Evolutionary conservation across 2,797 vertebrate species (phyloP), one percentile per base, ranked within the genome.

Genomic region (Macroramphosus scolopax): DNA sequence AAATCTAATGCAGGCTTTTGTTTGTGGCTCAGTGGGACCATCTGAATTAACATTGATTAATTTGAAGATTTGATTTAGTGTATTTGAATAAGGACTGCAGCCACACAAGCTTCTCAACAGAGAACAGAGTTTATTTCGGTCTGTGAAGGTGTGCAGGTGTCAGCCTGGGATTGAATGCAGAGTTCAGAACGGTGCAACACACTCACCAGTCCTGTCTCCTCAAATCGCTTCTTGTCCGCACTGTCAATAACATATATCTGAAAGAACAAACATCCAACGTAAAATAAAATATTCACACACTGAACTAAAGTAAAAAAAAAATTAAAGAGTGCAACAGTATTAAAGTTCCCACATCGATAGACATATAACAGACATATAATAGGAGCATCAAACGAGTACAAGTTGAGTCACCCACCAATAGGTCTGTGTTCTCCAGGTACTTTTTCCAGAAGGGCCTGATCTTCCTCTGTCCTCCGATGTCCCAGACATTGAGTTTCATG

Each of bases 221-320:
- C 94, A 6, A 95, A 94, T 30, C 92, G 88, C 83, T 94, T 95
- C 84, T 92, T 92, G 78, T 95, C 93, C 3, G 93, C 90, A 0
- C 92, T 95, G 88, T 95, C 94, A 68, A 95, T 94, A 17, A 95
- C 92, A 42, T 94, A 95, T 77, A 95, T 95, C 93, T 95, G 75
- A 51, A 83, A 1, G 8, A 53, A 40, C 28, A 71, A 53, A 57
- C 5, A 33, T 5, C 8, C 8, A 5, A 30, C 4, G n/a, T n/a
- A n/a, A n/a, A 14, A 1, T 40, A 2, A 48, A 41, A 13, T 56
- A 1, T 12, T 20, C 3, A 42, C 28, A 8, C 6, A 18, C 9
- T 30, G 38, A n/a, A n/a, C n/a, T 22, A 8, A 22, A 8, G 4
- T n/a, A n/a, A n/a, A 2, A 28, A 43, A 32, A 4, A 38, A 29